Evolutionary conservation across 2,113 vertebrate genomes (phyloP), one percentile per base, ranked within the genome.

Genomic region (Lynx canadensis): DNA sequence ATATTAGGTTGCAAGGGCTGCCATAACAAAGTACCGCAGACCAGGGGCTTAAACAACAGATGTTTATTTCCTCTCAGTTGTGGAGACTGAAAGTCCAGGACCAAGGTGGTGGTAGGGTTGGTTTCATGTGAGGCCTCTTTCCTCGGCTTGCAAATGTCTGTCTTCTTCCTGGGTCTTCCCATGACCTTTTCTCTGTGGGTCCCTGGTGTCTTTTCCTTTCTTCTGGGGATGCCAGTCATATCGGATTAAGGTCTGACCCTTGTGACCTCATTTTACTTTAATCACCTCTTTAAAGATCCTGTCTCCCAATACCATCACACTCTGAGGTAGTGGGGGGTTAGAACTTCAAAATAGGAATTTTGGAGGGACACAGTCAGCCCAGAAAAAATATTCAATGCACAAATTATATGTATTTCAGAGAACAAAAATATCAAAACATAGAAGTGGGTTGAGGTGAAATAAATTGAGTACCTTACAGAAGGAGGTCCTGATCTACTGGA

Each of bases 351-450:
- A 66, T 10, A 29, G 8, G 27, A 33, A 50, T 50, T 90, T 90
- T 81, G 13, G 19, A 31, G 0, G 10, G 29, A 27, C 14, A 81
- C 6, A 48, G 78, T 82, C 5, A 79, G 9, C 6, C 16, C 21
- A 27, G 36, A 78, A 15, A 15, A 7, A 76, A 55, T 63, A 55
- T 38, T 69, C 48, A 52, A 1, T 48, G 36, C 1, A 55, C 1
- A 80, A 8, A 66, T 87, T 82, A 33, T n/a, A 16, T 1, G 18
- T 3, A 79, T 13, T 38, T 63, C 63, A 63, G 10, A 89, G 19
- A 87, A 65, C 11, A 89, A 38, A 97, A 55, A 16, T 33, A 60
- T 86, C 3, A 93, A 80, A 68, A 48, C 63, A 48, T 8, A 48
- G 57, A 95, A 71, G 52, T 29, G 5, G 14, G 19, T 80, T 90